Percentiles rank a stretch among this genome's conserved stretches.
phyloP scores from a whole-genome alignment of 2,113 vertebrate species.

The Acinonyx jubatus region DNA sequence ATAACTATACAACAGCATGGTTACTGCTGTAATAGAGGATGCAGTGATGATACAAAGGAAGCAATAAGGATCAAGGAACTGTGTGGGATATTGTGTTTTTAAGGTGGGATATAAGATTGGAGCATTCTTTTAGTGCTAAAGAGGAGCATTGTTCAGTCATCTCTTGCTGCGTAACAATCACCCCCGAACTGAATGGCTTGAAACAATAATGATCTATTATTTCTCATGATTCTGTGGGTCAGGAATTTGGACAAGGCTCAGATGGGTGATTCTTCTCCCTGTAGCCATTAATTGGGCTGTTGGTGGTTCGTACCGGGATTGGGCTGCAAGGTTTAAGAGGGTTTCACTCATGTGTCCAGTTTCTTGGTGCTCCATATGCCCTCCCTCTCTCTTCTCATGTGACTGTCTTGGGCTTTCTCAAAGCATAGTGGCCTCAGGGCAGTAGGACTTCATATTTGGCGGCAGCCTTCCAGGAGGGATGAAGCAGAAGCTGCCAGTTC shows the following conservation, averaged over 20 bases:
- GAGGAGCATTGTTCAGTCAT: background rate
- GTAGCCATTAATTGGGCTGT: background rate
- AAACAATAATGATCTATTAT: background rate
- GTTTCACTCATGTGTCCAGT: background rate
- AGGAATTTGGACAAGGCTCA: background rate
- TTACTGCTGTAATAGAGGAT: background rate
- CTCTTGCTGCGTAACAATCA: background rate
- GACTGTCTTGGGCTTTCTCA: background rate
- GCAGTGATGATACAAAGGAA: background rate
- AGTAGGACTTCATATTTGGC: background rate
- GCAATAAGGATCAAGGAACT: background rate
- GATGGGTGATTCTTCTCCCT: background rate
- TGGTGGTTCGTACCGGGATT: background rate
- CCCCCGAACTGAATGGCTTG: background rate
- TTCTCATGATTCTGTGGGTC: background rate
- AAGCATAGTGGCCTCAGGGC: background rate
- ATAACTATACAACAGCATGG: background rate
- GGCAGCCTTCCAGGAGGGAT: background rate
- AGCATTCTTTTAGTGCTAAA: background rate
- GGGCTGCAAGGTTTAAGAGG: background rate
- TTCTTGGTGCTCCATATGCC: background rate
- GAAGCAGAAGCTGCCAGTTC: background rate
- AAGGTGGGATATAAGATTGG: background rate
- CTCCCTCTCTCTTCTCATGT: background rate
- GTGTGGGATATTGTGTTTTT: background rate